These are phyloP conservation scores for Pycnonotus jocosus DNA, from an alignment of 2,113 vertebrate species.

Conservation along the genomic window DNA sequence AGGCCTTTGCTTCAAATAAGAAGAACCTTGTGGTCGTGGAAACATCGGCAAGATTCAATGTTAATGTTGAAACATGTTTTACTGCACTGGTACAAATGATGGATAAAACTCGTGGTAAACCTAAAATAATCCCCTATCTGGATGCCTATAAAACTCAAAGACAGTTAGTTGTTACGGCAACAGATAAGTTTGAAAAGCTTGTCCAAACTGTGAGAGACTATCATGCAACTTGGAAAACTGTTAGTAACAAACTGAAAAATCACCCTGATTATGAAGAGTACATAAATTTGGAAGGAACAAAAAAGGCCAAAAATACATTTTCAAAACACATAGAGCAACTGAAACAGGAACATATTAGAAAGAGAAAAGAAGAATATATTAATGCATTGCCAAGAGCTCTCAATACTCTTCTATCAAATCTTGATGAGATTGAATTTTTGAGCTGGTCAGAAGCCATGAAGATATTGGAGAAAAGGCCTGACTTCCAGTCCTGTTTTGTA, in stretches of 20 bases:
- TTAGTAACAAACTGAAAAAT: slow-evolving; percentile 91
- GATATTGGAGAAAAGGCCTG: slow-evolving; percentile 84
- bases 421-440: slow-evolving; percentile 91
- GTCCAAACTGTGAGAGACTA: slow-evolving; percentile 92
- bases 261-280: slow-evolving; percentile 93
- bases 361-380: slow-evolving; percentile 92
- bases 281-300: slow-evolving; percentile 92
- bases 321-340: slow-evolving; percentile 94
- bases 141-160: slow-evolving; percentile 94
- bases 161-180: slow-evolving; percentile 88
- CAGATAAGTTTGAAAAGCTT: slow-evolving; percentile 93
- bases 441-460: slow-evolving; percentile 91
- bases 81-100: slow-evolving; percentile 93
- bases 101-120: slow-evolving; percentile 94
- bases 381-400: slow-evolving; percentile 93
- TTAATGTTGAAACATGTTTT: slow-evolving; percentile 94
- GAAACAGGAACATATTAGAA: slow-evolving; percentile 95
- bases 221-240: slow-evolving; percentile 93
- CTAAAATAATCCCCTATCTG: slow-evolving; percentile 94
- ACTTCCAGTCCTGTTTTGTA: slow-evolving; percentile 94
- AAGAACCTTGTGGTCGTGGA: slow-evolving; percentile 94
- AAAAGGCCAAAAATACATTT: slow-evolving; percentile 90
- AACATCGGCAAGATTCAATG: slow-evolving; percentile 88
- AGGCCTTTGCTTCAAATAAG: slow-evolving; percentile 93
- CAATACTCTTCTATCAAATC: slow-evolving; percentile 87